Evolutionary conservation across 2,888 invertebrate species (phyloP).

Genomic region (Pegoplata infirma): DNA sequence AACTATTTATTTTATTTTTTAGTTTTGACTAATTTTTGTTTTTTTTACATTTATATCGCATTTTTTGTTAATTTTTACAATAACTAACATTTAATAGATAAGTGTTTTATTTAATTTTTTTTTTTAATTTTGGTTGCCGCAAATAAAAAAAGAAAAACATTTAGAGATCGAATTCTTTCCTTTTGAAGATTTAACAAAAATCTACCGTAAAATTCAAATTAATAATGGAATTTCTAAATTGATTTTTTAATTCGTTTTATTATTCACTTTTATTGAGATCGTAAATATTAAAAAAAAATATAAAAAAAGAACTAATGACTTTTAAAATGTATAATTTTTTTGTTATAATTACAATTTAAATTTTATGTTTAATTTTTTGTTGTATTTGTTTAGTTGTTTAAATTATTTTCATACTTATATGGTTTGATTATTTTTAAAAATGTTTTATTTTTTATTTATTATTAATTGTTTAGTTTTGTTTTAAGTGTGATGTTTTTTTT

Average conservation of each 20-base stretch:
- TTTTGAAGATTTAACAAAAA: not conserved
- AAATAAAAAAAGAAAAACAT: not conserved
- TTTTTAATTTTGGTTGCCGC: not conserved
- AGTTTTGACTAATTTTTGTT: not conserved
- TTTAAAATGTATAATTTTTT: not conserved
- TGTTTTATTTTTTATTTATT: not conserved
- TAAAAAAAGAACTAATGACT: constrained; percentile 3
- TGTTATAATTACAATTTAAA: not conserved
- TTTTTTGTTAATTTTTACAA: not conserved
- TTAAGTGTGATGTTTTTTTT: no score
- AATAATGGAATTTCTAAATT: not conserved
- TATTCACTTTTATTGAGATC: constrained; percentile 18
- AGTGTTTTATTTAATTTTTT: not conserved
- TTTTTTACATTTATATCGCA: not conserved
- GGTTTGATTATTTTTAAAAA: not conserved
- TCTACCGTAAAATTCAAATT: not conserved
- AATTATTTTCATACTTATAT: not conserved
- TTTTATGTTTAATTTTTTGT: not conserved
- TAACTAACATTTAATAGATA: not conserved
- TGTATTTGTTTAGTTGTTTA: no score
- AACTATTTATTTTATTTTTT: no score
- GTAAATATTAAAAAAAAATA: not conserved
- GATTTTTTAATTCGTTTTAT: not conserved
- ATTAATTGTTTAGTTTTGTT: not conserved
- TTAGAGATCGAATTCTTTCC: not conserved